phyloP scores from a whole-genome alignment of 2,888 invertebrate genomes.

The Platypus cylindrus region DNA sequence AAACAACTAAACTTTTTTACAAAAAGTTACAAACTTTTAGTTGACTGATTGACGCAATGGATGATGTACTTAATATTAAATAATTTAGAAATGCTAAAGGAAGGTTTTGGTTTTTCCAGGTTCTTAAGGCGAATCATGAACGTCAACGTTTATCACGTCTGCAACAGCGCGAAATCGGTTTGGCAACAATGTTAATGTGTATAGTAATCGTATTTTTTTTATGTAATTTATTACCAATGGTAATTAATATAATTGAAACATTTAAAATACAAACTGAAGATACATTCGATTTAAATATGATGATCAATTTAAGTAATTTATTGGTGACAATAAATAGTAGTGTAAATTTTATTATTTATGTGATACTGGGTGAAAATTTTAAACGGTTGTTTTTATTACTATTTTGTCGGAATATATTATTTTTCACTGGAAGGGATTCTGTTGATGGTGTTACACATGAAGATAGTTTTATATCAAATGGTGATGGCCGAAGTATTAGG shows the following conservation, averaged over 20 bases:
- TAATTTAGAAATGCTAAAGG: not conserved
- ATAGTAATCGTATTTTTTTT: conserved; percentile 91
- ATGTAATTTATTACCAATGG: conserved; percentile 78
- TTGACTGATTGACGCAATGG: too few relatives aligned
- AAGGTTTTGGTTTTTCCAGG: conserved; percentile 37
- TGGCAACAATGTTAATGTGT: conserved; percentile 89
- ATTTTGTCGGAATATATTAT: conserved; percentile 32
- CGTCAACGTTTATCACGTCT: conserved; percentile 79
- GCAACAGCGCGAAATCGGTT: conserved; percentile 82
- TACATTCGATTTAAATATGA: conserved; percentile 44
- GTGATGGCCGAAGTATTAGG: conserved; percentile 61
- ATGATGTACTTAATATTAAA: too few relatives aligned
- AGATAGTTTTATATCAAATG: conserved; percentile 71
- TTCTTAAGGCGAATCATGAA: conserved; percentile 79
- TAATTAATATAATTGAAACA: conserved; percentile 76
- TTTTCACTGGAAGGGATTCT: conserved; percentile 46
- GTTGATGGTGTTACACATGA: conserved; percentile 65
- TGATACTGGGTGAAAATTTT: conserved; percentile 95
- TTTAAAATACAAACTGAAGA: conserved; percentile 40
- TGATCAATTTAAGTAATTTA: conserved; percentile 77
- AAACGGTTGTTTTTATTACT: conserved; percentile 57
- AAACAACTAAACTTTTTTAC: too few relatives aligned
- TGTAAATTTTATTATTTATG: conserved; percentile 95
- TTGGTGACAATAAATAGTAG: conserved; percentile 94
- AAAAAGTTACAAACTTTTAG: too few relatives aligned